Base-by-base conservation (phyloP, 2,888 invertebrate species). In the Sesamia inferens region DNA sequence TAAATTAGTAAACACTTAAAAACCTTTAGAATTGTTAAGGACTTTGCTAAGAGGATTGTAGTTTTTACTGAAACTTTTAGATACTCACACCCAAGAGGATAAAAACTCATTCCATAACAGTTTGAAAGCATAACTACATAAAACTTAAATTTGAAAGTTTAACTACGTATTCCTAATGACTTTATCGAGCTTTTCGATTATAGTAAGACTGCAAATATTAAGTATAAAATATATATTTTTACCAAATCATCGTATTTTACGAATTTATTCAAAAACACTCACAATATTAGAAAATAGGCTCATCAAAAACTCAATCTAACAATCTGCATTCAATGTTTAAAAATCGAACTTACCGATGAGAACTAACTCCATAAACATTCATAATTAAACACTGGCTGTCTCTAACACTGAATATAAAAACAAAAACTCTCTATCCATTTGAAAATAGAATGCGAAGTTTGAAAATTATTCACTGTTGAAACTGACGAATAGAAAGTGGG, bases 401-500 rank as follows among this genome's bases (percentile, higher is more conserved):
- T 44, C 44, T 44, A 44, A 44, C 89, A 90, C 89, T 85, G 74
- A 71, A 82, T 76, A 74, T 59, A 75, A 73, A 75, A 79, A 74
- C 74, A 82, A 81, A 79, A 76, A 76, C 75, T 70, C 72, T 85
- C 64, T 85, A 85, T 86, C 81, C 88, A 89, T 91, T 90, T 88
- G 81, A 87, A 88, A 86, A 83, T 71, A 71, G 67, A 87, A 85
- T 73, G 58, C 65, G 74, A 83, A 81, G 80, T 80, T 83, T 79
- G 71, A 83, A 86, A 82, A 81, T 82, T 80, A 84, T 85, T 79
- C 86, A 88, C 87, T 76, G 79, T 81, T 77, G 68, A 81, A 87
- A 83, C 81, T 81, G 80, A 85, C 85, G 87, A 84, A 84, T 87
- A 79, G 78, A 88, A 92, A 90, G 89, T 92, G 86, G 92, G 91